Evolutionary conservation across 2,888 invertebrate species (phyloP).

Genomic region (Microctonus hyperodae): DNA sequence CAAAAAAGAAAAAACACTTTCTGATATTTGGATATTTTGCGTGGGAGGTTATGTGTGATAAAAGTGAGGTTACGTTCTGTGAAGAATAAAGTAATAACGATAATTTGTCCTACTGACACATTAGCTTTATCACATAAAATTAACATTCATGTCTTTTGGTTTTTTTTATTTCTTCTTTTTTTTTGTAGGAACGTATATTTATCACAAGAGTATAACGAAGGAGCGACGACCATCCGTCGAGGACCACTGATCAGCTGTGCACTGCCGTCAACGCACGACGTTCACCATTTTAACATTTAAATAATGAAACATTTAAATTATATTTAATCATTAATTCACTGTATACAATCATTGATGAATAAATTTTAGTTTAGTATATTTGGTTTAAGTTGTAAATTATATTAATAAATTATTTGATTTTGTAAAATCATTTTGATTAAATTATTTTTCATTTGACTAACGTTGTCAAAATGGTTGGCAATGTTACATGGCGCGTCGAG

Average conservation of each 20-base stretch:
- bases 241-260: slow-evolving; percentile 58
- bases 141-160: neutral
- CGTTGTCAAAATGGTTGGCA: slow-evolving; percentile 52
- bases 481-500: slow-evolving; percentile 35
- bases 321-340: neutral
- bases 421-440: slow-evolving; percentile 1
- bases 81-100: neutral
- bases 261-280: slow-evolving; percentile 44
- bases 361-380: neutral
- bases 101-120: neutral
- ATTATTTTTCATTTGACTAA: slow-evolving; percentile 28
- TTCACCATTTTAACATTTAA: slow-evolving; percentile 20
- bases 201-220: slow-evolving; percentile 28
- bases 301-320: neutral
- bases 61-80: neutral
- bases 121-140: neutral
- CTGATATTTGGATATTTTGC: slow-evolving; percentile 7
- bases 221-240: slow-evolving; percentile 49
- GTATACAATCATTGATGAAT: neutral
- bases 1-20: slow-evolving; percentile 28
- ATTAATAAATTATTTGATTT: neutral
- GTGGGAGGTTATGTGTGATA: slow-evolving; percentile 3
- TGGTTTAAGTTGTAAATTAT: neutral
- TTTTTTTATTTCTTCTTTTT: slow-evolving; percentile 5
- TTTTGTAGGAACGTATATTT: slow-evolving; percentile 7